Evolutionary conservation across 2,797 vertebrate species (phyloP).

Genomic region (Sciurus carolinensis): DNA sequence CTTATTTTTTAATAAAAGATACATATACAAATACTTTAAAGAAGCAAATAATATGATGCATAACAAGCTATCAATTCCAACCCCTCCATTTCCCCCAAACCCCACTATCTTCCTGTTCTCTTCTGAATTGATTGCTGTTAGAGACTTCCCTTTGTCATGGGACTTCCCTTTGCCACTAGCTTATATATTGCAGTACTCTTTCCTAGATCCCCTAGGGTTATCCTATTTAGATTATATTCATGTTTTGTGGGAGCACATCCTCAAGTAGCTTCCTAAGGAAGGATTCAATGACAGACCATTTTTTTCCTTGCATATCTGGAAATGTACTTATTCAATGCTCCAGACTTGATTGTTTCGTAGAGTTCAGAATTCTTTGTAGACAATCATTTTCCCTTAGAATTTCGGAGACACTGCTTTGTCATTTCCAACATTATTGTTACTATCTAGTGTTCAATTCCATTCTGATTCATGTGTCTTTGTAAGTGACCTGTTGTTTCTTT

Average conservation of each 20-base stretch:
- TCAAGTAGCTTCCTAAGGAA: not conserved
- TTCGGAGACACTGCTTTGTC: not conserved
- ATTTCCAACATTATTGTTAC: not conserved
- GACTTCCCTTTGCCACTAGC: not conserved
- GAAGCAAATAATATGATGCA: not conserved
- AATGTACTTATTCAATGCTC: not conserved
- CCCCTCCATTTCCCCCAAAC: not conserved
- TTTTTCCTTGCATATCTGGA: not conserved
- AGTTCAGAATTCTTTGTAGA: not conserved
- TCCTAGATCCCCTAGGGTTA: not conserved
- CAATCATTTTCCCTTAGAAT: not conserved
- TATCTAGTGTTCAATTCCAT: not conserved
- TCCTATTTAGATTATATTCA: not conserved
- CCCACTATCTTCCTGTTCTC: not conserved
- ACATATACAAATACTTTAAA: not conserved
- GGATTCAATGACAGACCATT: not conserved
- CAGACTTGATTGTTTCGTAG: not conserved
- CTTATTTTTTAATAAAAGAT: not conserved
- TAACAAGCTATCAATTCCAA: not conserved
- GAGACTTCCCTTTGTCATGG: not conserved
- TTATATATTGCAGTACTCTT: not conserved
- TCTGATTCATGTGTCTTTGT: not conserved
- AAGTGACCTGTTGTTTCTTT: not conserved
- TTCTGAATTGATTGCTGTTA: not conserved
- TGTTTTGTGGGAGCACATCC: not conserved